phyloP scores from a whole-genome alignment of 2,797 vertebrate genomes.

The Myioborus melanocephalus region DNA sequence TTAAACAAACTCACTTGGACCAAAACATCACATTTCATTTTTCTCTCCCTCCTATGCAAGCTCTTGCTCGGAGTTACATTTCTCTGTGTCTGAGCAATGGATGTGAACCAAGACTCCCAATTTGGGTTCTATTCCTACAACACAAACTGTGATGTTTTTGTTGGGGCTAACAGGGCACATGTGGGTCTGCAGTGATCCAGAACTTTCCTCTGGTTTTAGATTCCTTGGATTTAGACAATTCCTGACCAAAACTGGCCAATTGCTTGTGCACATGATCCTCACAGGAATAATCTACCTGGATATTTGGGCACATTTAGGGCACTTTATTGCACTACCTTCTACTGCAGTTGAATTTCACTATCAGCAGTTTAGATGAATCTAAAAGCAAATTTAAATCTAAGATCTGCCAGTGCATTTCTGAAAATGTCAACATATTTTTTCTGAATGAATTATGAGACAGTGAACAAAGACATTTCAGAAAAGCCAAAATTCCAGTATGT shows the following conservation, averaged over 20 bases:
- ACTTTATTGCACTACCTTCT: not conserved
- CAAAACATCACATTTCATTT: constrained; percentile 61
- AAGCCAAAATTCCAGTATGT: not conserved
- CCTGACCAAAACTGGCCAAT: not conserved
- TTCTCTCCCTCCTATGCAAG: constrained; percentile 22
- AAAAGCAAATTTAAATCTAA: not conserved
- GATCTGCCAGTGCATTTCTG: not conserved
- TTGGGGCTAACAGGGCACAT: not conserved
- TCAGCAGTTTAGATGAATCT: not conserved
- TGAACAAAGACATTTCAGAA: not conserved
- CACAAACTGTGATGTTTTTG: not conserved
- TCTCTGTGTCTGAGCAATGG: constrained; percentile 7
- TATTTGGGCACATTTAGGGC: not conserved
- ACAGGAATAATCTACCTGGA: not conserved
- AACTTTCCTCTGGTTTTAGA: not conserved
- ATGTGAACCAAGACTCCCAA: not conserved
- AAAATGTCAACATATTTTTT: not conserved
- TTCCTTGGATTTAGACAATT: not conserved
- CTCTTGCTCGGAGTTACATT: constrained; percentile 24
- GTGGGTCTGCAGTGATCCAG: not conserved
- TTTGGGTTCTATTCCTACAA: not conserved
- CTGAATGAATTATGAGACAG: not conserved
- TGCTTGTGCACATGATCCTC: not conserved
- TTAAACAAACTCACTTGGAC: constrained; percentile 63
- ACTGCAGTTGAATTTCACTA: not conserved